Base-by-base conservation (phyloP, 2,113 vertebrate genomes). In the Pomatorhinus ruficollis region DNA sequence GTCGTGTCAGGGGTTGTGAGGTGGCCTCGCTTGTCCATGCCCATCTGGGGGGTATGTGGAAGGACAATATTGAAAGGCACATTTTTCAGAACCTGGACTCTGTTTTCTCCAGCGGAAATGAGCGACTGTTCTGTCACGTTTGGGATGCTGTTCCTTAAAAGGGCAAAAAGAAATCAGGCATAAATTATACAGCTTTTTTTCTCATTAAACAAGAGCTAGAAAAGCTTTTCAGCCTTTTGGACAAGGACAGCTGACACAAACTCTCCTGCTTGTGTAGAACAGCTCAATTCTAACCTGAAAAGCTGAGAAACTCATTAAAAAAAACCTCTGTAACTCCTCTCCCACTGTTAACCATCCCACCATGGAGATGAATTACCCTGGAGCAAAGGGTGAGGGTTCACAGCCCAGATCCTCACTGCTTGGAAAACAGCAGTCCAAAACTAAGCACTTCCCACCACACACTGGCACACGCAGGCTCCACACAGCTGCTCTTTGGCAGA, bases 1-100 rank as follows among this genome's bases (percentile, higher is more conserved):
- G 99, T 99, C 0, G 99, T 99, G 89, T 99, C 99, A 5, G 99
- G 99, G 17, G 98, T 98, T 3, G 98, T 97, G 35, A 99, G 99
- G 40, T 99, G 99, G 69, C 95, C 90, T 82, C 99, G 97, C 97
- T 99, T 99, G 90, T 99, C 99, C 45, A 98, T 97, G 66, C 97
- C 96, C 96, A 99, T 97, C 60, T 99, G 99, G 92, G 98, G 98
- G 0, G 97, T 95, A 6, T 98, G 98, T 2, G 98, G 99, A 72
- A 99, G 98, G 28, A 99, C 98, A 28, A 99, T 98, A 96, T 99
- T 99, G 93, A 99, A 98, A 22, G 99, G 99, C 83, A 99, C 98
- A 20, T 98, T 98, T 94, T 99, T 99, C 91, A 99, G 98, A 56
- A 99, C 98, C 79, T 99, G 99, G 76, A 99, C 99, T 94, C 99